Base-by-base conservation (phyloP, 1,140 invertebrate species). In the Apolygus lucorum region DNA sequence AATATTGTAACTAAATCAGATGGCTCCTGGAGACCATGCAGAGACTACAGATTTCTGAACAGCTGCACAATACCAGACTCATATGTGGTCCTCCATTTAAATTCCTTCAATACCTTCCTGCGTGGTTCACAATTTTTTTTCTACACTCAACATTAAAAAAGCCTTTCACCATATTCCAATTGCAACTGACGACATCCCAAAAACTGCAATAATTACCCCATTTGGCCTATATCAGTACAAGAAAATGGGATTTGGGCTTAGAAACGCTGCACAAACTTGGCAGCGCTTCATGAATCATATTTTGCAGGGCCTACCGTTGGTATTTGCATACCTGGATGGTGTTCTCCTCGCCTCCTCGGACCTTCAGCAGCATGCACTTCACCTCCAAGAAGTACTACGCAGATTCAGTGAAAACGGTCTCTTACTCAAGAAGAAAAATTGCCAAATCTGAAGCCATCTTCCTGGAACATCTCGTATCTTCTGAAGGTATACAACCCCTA, bases 321-420 rank as follows among this genome's bases (percentile, higher is more conserved):
- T 28, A 62, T 74, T 77, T 62, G 74, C 77, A 0, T 85, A 82
- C 72, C 65, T 85, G 0, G 84, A 86, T 71, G 84, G 85, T 72
- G 78, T 87, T 28, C 74, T 85, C 1, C 73, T 85, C 2, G 80
- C 75, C 52, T 79, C 76, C 0, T 70, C 66, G 26, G 66, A 22
- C 14, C 65, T 70, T 24, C 70, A 75, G 13, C 70, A 78, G 70
- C 78, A 80, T 67, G 1, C 17, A 1, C 0, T 22, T 2, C 69
- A 74, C 28, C 24, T 68, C 1, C 1, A n/a, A 13, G n/a, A 52
- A 25, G n/a, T 73, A 2, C 71, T 73, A 11, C 4, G 26, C 34
- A 62, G 72, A 1, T 54, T 69, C 13, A 0, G 27, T 11, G 22
- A 63, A 26, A 28, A 49, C 42, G 67, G 70, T 11, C 8, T 72